Base-by-base conservation (phyloP, 2,113 vertebrate species). In the Rostratula benghalensis region DNA sequence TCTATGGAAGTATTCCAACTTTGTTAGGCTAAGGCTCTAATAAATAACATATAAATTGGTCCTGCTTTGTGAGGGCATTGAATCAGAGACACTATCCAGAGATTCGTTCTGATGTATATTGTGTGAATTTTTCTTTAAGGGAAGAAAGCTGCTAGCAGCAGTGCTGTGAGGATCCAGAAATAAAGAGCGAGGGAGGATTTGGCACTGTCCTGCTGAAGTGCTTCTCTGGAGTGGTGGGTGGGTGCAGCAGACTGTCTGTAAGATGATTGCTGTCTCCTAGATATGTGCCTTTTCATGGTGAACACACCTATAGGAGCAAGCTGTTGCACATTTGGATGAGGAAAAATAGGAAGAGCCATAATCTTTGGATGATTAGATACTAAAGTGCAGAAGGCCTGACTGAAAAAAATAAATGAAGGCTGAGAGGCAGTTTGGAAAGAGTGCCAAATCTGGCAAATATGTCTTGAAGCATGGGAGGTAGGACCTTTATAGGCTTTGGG, bases 11-110 rank as follows among this genome's bases (percentile, higher is more conserved):
- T 45, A 5, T n/a, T 43, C 11, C 4, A 7, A 9, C 10, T 61
- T 28, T 19, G n/a, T 3, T 6, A n/a, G 28, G 39, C 31, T n/a
- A 27, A 43, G 35, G 13, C 31, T 23, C 24, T n/a, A 2, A 8
- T 25, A 35, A 63, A 3, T 2, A 0, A 4, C 37, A 17, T 33
- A 11, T 3, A 9, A 33, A 6, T 7, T 45, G 9, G 7, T 22
- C 4, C 43, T 12, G n/a, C 50, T 48, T 64, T 60, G 8, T 37
- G 71, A 15, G 16, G 16, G 14, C 3, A 0, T 35, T 39, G 48
- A 30, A 6, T 12, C 33, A 13, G 16, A 46, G 30, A 3, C 5
- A 6, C 30, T 33, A 23, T 18, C 10, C 48, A 33, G 28, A 46
- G 23, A 37, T 45, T 13, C 0, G 3, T 65, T 45, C 13, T 43